These are phyloP conservation scores for Thunnus albacares DNA, from an alignment of 2,797 vertebrate species.

Conservation along the genomic window DNA sequence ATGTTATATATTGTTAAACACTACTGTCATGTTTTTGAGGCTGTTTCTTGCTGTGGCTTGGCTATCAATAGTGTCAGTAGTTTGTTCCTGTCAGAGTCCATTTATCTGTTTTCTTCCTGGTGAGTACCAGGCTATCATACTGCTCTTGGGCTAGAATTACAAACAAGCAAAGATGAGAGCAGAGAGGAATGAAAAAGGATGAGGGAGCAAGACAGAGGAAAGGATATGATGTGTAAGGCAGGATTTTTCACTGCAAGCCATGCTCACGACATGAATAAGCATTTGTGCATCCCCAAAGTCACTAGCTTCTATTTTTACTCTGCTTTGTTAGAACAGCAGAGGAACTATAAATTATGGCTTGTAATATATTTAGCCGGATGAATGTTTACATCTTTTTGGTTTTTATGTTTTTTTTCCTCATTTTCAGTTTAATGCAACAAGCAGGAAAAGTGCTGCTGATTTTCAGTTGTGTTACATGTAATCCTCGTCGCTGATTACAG, in stretches of 20 bases:
- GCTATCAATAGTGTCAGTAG: constrained; percentile 69
- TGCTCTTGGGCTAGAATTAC: constrained; percentile 63
- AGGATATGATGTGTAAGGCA: constrained; percentile 11
- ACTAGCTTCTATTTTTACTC: background rate
- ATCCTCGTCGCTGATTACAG: constrained; percentile 9
- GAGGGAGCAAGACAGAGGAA: constrained; percentile 17
- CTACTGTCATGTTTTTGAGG: constrained; percentile 59
- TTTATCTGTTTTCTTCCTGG: constrained; percentile 63
- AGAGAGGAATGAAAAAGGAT: constrained; percentile 32
- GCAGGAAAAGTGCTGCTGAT: background rate
- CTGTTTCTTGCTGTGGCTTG: constrained; percentile 39
- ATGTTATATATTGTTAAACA: constrained; percentile 47
- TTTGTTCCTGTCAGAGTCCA: constrained; percentile 76
- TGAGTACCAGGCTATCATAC: constrained; percentile 36
- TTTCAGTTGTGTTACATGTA: background rate
- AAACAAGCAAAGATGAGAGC: constrained; percentile 59
- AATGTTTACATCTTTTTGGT: background rate
- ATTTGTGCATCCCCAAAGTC: constrained; percentile 14
- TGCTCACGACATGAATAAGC: background rate
- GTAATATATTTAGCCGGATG: background rate
- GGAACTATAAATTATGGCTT: background rate
- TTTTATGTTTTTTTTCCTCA: background rate
- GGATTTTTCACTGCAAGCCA: constrained; percentile 15
- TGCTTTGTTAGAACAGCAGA: background rate
- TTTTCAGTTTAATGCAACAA: background rate